Percentiles rank a stretch among this genome's conserved stretches.
These are phyloP conservation scores for Exephanes ischioxanthus DNA, from an alignment of 2,888 invertebrate genomes.

Conservation along the genomic window DNA sequence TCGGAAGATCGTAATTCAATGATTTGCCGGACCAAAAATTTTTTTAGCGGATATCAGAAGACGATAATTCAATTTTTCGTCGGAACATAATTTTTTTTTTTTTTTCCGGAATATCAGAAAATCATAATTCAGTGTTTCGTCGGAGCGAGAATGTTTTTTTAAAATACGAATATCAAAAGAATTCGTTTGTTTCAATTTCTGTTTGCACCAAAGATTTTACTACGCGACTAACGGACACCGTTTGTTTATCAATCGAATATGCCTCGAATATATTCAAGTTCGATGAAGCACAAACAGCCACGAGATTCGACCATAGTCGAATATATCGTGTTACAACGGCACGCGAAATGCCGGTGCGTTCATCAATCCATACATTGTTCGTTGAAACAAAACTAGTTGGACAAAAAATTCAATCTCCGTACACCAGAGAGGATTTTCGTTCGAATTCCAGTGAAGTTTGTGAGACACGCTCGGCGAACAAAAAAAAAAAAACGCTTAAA, in stretches of 20 bases:
- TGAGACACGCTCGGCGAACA: not conserved
- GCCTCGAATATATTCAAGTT: conserved; percentile 16
- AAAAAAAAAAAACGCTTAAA: not conserved
- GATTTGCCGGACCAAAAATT: not conserved
- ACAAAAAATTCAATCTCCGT: not conserved
- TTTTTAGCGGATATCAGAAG: not conserved
- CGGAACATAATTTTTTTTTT: not conserved
- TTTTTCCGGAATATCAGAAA: not conserved
- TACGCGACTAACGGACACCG: not conserved
- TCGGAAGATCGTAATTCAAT: not conserved
- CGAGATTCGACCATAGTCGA: not conserved
- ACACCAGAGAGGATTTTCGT: not conserved
- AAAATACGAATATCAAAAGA: not conserved
- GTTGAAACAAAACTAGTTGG: conserved; percentile 17
- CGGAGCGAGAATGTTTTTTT: not conserved
- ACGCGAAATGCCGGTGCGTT: conserved; percentile 3
- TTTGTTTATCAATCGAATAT: not conserved
- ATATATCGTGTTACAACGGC: conserved; percentile 22
- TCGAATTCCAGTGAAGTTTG: not conserved
- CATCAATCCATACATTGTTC: conserved; percentile 53
- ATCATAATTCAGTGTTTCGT: not conserved
- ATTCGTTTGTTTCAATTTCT: not conserved
- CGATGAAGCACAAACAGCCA: not conserved
- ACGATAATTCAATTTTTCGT: not conserved
- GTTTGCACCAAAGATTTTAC: not conserved